Evolutionary conservation across 2,888 invertebrate genomes (phyloP).

Genomic region (Onthophagus sagittarius): DNA sequence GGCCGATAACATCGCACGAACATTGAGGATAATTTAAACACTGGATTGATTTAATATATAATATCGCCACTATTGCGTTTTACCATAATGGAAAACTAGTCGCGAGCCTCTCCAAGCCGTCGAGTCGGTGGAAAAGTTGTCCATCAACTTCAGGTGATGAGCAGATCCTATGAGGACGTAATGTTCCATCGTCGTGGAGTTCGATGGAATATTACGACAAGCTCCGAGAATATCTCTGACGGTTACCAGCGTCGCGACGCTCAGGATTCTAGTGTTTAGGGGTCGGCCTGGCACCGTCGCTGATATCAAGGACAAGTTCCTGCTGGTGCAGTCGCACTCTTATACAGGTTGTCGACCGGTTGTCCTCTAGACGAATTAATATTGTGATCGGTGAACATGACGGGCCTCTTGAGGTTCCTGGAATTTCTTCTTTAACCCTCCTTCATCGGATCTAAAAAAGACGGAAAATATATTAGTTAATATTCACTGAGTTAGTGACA

Average conservation of each 20-base stretch:
- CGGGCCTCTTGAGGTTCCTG: too few species aligned
- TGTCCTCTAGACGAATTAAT: constrained; percentile 94
- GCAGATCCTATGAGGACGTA: constrained; percentile 37
- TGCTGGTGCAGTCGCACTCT: constrained; percentile 86
- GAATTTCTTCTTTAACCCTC: too few species aligned
- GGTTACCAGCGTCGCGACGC: constrained; percentile 88
- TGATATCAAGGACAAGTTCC: constrained; percentile 89
- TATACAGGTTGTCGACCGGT: constrained; percentile 81
- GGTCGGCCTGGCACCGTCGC: constrained; percentile 68
- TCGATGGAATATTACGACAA: too few species aligned
- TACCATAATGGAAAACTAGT: constrained; percentile 61
- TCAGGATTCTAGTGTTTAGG: constrained; percentile 82
- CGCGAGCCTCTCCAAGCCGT: constrained; percentile 47
- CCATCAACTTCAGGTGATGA: constrained; percentile 42
- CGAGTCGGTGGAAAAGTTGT: constrained; percentile 38
- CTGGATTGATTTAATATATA: not conserved
- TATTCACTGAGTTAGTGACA: too few species aligned
- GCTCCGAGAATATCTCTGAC: constrained; percentile 92
- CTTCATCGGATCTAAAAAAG: too few species aligned
- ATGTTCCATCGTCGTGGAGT: constrained; percentile 18
- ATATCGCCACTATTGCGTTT: constrained; percentile 9
- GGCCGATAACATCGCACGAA: not conserved
- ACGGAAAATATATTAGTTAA: too few species aligned
- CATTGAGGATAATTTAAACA: not conserved
- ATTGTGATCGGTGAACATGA: too few species aligned